Evolutionary conservation across 2,113 vertebrate species (phyloP), one percentile per base, ranked within the genome.

Genomic region (Cyphomyrus discorhynchus): DNA sequence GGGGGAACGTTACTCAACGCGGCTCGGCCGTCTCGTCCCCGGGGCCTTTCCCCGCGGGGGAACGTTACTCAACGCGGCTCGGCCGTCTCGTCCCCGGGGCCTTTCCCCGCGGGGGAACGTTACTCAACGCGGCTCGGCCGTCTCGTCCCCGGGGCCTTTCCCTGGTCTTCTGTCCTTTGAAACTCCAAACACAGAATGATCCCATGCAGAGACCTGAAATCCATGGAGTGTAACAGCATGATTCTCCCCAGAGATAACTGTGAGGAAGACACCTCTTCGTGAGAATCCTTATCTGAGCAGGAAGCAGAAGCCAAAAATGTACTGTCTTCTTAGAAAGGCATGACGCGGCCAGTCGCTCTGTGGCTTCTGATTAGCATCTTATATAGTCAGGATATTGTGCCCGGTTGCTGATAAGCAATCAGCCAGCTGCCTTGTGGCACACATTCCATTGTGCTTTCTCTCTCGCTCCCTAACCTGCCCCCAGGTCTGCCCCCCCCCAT

Each of bases 251-350:
- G 58, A 90, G 90, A 90, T 92, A 92, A 91, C 74, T 24, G 47
- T 89, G 39, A 82, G 91, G 90, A 93, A 85, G 90, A 89, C 90
- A 93, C 90, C 91, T 92, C 95, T 93, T 92, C 91, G 90, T 91
- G 90, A 93, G 92, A 94, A 93, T 89, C 92, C 90, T 95, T 95
- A 93, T 95, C 94, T 92, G 88, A 90, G 56, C 90, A 92, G 90
- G 90, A 93, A 94, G 92, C 80, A 47, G 92, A 92, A 93, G 91
- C 89, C 90, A 92, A 92, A 93, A 92, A 92, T 92, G 92, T 93
- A 88, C 91, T 90, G 93, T 92, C 91, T 91, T 90, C 91, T 94
- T 93, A 91, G 93, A 93, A 91, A 92, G 89, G 90, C 92, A 92
- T 91, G 91, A 94, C 92, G 93, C 90, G 94, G 93, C 93, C 89